Base-by-base conservation (phyloP, 2,888 invertebrate species). In the Drosophila antonietae region DNA sequence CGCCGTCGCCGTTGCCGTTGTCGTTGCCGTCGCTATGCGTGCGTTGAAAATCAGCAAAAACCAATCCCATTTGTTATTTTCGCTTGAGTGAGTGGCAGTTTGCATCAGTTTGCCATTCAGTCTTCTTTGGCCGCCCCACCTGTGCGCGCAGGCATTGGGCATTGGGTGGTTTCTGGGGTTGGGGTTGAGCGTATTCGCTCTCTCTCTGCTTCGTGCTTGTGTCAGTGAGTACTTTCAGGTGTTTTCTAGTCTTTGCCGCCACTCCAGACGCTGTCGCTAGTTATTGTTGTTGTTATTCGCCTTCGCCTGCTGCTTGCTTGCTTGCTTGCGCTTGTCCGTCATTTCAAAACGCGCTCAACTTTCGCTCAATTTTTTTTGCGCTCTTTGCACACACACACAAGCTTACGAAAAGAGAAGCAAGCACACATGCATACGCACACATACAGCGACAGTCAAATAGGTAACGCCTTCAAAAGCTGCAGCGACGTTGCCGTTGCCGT, bases 61-160 rank as follows among this genome's bases (percentile, higher is more conserved):
- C 93, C 92, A 92, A 93, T 92, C 92, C 92, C 93, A 92, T 92
- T 92, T 93, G 91, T 93, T 93, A 92, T 92, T 90, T 91, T 91
- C 92, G 91, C 91, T 91, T 91, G 91, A 91, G 91, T 91, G 91
- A 91, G 90, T 91, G 92, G 92, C 91, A 91, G 90, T 91, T 91
- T 91, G 91, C 91, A 91, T 91, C 91, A 91, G 90, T 87, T 82
- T 79, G 85, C 80, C 81, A 78, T 90, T 90, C 86, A 88, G 84
- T 88, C 85, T 80, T 81, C 80, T 78, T 76, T 60, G 77, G 75
- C 72, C 85, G 78, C 79, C 79, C 75, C 81, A 83, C 83, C 87
- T 86, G 83, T 75, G 80, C 75, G 80, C 79, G 76, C 69, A 70
- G 73, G 70, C 76, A 65, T 76, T 76, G 75, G 78, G 78, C 74